Base-by-base conservation (phyloP, 1,140 invertebrate genomes). In the Uloborus diversus region DNA sequence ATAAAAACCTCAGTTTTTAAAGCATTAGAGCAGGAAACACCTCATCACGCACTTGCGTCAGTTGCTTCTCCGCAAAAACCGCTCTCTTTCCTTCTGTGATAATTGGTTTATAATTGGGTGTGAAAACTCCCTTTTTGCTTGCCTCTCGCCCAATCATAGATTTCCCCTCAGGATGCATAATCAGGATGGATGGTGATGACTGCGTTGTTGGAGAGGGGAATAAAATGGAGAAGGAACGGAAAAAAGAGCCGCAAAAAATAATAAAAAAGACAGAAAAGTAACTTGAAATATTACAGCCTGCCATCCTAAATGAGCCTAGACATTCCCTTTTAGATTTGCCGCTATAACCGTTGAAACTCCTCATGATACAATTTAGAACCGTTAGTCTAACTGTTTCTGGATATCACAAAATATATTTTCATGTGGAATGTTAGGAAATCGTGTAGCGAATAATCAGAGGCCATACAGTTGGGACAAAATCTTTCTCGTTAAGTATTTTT, bases 61-160 rank as follows among this genome's bases (percentile, higher is more conserved):
- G 1, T 42, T 42, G 9, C 37, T n/a, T n/a, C n/a, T 17, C 37
- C 17, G 37, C 9, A 42, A 9, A 30, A 71, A 71, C 25, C 23
- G 49, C 32, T n/a, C n/a, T 56, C 59, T 42, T 30, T 47, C 25
- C 42, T 56, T 32, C 66, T 17, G 32, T 59, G 53, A 51, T 71
- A 71, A 71, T 71, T 71, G 69, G 69, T 71, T 59, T 71, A 71
- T 71, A 71, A 71, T 71, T 71, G 69, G 53, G 69, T 71, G 69
- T 71, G 69, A 71, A 71, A 71, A 71, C 56, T 59, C 20, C 33
- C 69, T 28, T 59, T 71, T 71, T 59, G 25, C 23, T 20, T 7
- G 32, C 53, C 69, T 32, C 53, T 69, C 56, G 20, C 49, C 30
- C 59, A 71, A 71, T 71, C 53, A 71, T 59, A 53, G 69, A 71